Evolutionary conservation across 2,888 invertebrate genomes (phyloP), one percentile per base, ranked within the genome.

Genomic region (Cepaea hortensis): DNA sequence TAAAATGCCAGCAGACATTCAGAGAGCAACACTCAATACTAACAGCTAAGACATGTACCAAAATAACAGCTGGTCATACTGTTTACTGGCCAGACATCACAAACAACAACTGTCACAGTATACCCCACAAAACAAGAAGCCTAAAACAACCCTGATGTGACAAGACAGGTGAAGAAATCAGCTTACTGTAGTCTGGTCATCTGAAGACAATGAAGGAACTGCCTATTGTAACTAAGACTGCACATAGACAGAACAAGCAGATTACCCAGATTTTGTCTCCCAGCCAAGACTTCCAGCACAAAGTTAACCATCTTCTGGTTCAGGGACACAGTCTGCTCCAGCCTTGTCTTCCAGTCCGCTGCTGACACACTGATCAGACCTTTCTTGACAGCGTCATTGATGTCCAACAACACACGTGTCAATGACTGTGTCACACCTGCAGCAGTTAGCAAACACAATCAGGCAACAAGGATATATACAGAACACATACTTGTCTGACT

Each of bases 251-350:
- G 5, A 15, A 68, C 18, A 68, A 46, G 6, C 50, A n/a, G n/a
- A n/a, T 23, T 73, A 84, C 82, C 80, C 81, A 79, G 35, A 68
- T 76, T 55, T 48, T 86, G 89, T 6, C 90, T 91, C 46, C 89
- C 90, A 13, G 91, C 89, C 91, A 92, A 89, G n/a, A 92, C 87
- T 20, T 84, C 87, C 77, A 92, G 81, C 90, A 91, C 90, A 13
- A 88, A 89, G 18, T 87, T 85, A 65, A 91, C 88, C 0, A 90
- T 87, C 18, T 84, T 70, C 46, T 87, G 88, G 85, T 90, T 90
- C 11, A 90, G 75, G 5, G 80, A 15, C 11, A 91, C 85, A 11
- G 91, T 79, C 1, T 87, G 61, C 15, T 85, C 61, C 20, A 89
- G 83, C 76, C 89, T 73, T 7, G 35, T 68, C 18, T 81, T 79